Percentiles rank a stretch among this genome's conserved stretches.
Conservation (phyloP, 2,797 vertebrate species). For the Prunella strophiata region DNA sequence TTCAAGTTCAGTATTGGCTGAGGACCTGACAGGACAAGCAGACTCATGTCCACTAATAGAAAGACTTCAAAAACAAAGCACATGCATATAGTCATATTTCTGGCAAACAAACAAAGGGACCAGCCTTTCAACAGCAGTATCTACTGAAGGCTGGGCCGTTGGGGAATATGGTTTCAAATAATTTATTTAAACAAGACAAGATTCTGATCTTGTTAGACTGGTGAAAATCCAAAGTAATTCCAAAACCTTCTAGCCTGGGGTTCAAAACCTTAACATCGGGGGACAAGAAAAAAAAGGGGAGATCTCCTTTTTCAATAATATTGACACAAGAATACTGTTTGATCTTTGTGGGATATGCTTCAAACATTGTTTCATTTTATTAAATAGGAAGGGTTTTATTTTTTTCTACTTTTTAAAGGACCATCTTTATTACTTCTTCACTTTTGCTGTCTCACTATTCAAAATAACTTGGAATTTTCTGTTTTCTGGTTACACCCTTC, state of each 20-base stretch:
- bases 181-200: constrained; percentile 54
- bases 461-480: neutral
- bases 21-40: constrained; percentile 54
- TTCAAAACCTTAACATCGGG: neutral
- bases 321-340: constrained; percentile 46
- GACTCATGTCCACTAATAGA: constrained; percentile 54
- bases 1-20: constrained; percentile 35
- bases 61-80: constrained; percentile 54
- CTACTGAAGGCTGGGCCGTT: neutral
- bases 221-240: constrained; percentile 50
- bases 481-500: constrained; percentile 17
- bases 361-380: constrained; percentile 2
- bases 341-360: constrained; percentile 41
- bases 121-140: constrained; percentile 59
- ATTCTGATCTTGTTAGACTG: constrained; percentile 42
- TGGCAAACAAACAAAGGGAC: constrained; percentile 62
- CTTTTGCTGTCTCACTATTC: neutral
- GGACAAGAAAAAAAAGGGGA: neutral
- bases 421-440: neutral
- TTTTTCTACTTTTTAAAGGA: neutral
- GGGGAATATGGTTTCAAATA: constrained; percentile 55
- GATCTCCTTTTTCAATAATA: constrained; percentile 33
- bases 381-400: neutral
- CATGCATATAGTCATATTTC: constrained; percentile 46
- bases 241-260: constrained; percentile 14